Evolutionary conservation across 1,140 invertebrate genomes (phyloP).

Genomic region (Conopomorpha cramerella): DNA sequence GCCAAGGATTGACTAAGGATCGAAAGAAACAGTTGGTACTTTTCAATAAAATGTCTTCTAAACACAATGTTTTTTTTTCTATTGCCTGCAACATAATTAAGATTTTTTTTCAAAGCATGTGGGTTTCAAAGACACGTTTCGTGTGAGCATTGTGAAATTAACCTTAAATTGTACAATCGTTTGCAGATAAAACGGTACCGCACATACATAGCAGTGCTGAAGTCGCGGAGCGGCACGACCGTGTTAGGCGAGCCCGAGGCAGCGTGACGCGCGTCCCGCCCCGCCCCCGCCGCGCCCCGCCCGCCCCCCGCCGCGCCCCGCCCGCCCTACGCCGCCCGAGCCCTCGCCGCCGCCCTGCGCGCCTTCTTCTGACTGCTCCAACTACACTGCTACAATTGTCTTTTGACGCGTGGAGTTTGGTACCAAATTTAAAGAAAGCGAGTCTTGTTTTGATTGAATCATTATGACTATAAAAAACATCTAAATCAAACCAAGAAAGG

Average conservation of each 20-base stretch:
- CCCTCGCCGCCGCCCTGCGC: too few relatives aligned
- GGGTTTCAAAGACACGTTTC: too few relatives aligned
- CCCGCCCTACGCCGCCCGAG: slow-evolving; percentile 55
- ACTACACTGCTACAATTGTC: too few relatives aligned
- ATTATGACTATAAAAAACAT: too few relatives aligned
- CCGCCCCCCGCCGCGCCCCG: slow-evolving; percentile 19
- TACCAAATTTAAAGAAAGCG: too few relatives aligned
- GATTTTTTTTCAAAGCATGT: too few relatives aligned
- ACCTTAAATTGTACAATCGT: slow-evolving; percentile 10
- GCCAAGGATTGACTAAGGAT: not conserved
- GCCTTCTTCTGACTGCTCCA: too few relatives aligned
- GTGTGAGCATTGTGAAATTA: not conserved
- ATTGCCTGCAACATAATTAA: too few relatives aligned
- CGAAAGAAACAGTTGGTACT: not conserved
- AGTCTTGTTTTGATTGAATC: too few relatives aligned
- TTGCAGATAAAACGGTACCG: slow-evolving; percentile 86
- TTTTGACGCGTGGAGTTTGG: too few relatives aligned
- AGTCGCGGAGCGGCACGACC: slow-evolving; percentile 73
- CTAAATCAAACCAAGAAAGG: too few relatives aligned
- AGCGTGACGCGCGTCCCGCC: too few relatives aligned
- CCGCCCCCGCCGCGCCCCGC: slow-evolving; percentile 27
- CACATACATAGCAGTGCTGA: slow-evolving; percentile 81
- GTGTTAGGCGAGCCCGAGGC: slow-evolving; percentile 79
- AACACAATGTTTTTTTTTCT: slow-evolving; percentile 1
- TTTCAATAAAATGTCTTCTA: not conserved